phyloP scores from a whole-genome alignment of 2,888 invertebrate species.

The Neoaliturus tenellus region DNA sequence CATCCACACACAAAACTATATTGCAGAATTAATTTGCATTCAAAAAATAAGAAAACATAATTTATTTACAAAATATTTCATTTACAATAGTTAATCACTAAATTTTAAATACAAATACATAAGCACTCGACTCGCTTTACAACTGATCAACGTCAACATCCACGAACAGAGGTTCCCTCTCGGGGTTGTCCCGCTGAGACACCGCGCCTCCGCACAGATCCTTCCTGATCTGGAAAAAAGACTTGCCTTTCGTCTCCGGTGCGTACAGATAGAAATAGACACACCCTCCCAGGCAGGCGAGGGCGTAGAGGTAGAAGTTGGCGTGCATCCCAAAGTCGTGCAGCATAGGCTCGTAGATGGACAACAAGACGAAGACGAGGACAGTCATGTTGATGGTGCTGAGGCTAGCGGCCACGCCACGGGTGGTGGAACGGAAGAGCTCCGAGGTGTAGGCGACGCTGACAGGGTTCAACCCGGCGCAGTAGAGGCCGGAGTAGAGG shows the following conservation, averaged over 20 bases:
- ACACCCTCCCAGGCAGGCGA: slow-evolving; percentile 8
- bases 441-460: slow-evolving; percentile 37
- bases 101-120: neutral
- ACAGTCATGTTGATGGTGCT: slow-evolving; percentile 38
- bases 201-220: slow-evolving; percentile 15
- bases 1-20: too few relatives aligned
- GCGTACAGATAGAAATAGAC: slow-evolving; percentile 26
- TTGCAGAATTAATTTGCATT: too few relatives aligned
- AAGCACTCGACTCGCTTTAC: neutral
- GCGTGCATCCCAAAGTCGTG: slow-evolving; percentile 32
- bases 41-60: too few relatives aligned
- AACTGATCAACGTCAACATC: slow-evolving; percentile 17
- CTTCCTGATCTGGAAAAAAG: slow-evolving; percentile 35
- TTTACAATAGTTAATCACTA: neutral
- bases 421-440: slow-evolving; percentile 20
- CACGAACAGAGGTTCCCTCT: slow-evolving; percentile 31
- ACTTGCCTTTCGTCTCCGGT: slow-evolving; percentile 28
- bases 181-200: neutral
- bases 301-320: slow-evolving; percentile 26
- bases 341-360: slow-evolving; percentile 23
- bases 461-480: slow-evolving; percentile 11
- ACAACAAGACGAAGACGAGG: slow-evolving; percentile 21
- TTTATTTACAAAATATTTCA: slow-evolving; percentile 1
- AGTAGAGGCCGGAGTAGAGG: slow-evolving; percentile 41
- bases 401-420: slow-evolving; percentile 23